Evolutionary conservation across 1,140 invertebrate genomes (phyloP), one percentile per base, ranked within the genome.

Genomic region (Drosophila azteca): DNA sequence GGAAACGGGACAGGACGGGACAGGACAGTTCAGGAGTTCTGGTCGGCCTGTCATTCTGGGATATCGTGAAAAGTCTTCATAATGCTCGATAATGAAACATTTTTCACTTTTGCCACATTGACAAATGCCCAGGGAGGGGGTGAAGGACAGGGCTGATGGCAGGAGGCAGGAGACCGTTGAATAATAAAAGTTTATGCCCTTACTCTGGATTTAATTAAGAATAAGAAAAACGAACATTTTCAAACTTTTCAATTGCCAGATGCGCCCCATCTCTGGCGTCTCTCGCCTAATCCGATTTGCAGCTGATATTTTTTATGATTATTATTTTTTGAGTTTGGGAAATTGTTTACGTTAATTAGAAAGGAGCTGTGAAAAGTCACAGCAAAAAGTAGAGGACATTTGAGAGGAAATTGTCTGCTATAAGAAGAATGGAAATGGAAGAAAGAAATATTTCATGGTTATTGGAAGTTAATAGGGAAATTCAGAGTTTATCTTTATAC

Each of bases 171-270:
- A 8, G 3, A 31, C 8, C 31, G 31, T 31, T 8, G 39, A 71
- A 69, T 80, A 90, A 88, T 89, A 89, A 88, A 89, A 88, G 79
- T 89, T 88, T 89, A 84, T 72, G 80, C 65, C 70, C 89, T 76
- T 75, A 71, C 79, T 79, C 61, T 52, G 84, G 77, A 88, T 88
- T 88, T 88, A 88, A 88, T 88, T 88, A 88, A 89, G 80, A 88
- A 89, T 80, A 80, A 77, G 78, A 73, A 87, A 79, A 87, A 83
- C 64, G 75, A 87, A 68, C 78, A 41, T 46, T 71, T 58, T 35
- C 61, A 87, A 88, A 88, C 67, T 84, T 88, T 88, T 80, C 77
- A 73, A 89, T 89, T 89, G 84, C 84, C 84, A 88, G 84, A 88
- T 88, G 84, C 69, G 84, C 43, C 50, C 8, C 2, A 2, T 11